A percentile compares a stretch with the other conserved stretches of the same genome.
phyloP scores from a whole-genome alignment of 2,113 vertebrate genomes.

The Cyprinodon brontotheroides region DNA sequence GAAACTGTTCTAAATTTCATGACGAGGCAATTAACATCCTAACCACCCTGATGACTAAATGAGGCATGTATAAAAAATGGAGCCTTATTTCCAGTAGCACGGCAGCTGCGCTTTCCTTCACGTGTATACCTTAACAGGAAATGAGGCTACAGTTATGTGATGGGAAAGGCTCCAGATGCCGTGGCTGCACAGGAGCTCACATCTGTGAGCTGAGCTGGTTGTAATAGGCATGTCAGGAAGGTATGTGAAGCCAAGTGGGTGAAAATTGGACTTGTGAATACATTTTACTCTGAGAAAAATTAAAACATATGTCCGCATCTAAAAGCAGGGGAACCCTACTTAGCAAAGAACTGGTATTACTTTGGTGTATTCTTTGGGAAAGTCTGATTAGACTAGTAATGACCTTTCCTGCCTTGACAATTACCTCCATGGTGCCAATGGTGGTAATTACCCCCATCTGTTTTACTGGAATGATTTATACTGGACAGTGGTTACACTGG shows the following conservation, averaged over 20 bases:
- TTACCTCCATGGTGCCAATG: constrained; percentile 38
- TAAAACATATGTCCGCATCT: constrained; percentile 5
- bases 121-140: constrained; percentile 58
- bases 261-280: constrained; percentile 9
- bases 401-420: constrained; percentile 46
- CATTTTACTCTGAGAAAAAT: constrained; percentile 13
- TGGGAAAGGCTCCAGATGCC: constrained; percentile 36
- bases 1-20: constrained; percentile 48
- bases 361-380: constrained; percentile 33
- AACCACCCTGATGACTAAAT: constrained; percentile 64
- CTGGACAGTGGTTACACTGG: not conserved
- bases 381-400: constrained; percentile 51
- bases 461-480: constrained; percentile 6
- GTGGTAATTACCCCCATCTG: constrained; percentile 32
- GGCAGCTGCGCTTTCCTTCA: constrained; percentile 25
- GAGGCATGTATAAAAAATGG: constrained; percentile 50
- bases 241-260: constrained; percentile 19
- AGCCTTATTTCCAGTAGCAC: constrained; percentile 47
- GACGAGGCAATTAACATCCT: constrained; percentile 43
- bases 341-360: constrained; percentile 12
- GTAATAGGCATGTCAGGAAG: constrained; percentile 2
- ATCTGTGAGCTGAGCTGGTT: constrained; percentile 20
- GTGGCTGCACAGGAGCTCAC: constrained; percentile 35
- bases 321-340: not conserved
- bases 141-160: constrained; percentile 55